Conservation (phyloP, 2,113 vertebrate genomes). For the Vireo altiloquus region DNA sequence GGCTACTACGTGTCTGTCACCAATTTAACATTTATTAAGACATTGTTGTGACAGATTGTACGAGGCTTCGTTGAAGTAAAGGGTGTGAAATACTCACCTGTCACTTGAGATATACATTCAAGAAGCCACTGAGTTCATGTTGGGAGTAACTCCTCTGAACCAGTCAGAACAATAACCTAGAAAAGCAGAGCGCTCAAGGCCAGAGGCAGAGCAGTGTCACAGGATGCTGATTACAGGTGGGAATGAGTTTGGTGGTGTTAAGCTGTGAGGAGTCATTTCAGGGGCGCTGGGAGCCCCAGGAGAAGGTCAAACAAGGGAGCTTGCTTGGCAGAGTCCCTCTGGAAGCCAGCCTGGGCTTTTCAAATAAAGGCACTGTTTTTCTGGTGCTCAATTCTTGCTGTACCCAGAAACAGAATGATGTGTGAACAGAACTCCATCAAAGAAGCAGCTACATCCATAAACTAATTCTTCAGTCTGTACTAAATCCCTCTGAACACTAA, state of each 20-base stretch:
- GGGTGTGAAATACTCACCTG: conserved; percentile 42
- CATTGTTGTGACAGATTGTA: conserved; percentile 34
- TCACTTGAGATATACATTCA: neutral
- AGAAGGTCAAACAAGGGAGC: neutral
- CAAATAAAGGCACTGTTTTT: neutral
- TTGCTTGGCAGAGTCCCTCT: neutral
- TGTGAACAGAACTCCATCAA: neutral
- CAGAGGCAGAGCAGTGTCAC: neutral
- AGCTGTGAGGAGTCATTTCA: neutral
- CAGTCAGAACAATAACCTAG: neutral
- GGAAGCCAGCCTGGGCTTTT: neutral
- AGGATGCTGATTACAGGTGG: neutral
- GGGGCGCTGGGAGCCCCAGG: neutral
- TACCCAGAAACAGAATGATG: neutral
- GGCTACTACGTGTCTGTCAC: neutral
- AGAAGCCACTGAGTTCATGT: neutral
- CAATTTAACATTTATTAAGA: neutral
- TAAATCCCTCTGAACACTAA: neutral
- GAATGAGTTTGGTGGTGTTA: neutral
- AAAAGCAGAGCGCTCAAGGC: neutral
- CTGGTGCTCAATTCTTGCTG: neutral
- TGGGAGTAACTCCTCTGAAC: neutral
- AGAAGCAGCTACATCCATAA: neutral
- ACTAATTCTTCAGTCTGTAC: neutral
- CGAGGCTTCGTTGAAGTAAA: accelerated